phyloP scores from a whole-genome alignment of 2,888 invertebrate species.

The Altica lythri region DNA sequence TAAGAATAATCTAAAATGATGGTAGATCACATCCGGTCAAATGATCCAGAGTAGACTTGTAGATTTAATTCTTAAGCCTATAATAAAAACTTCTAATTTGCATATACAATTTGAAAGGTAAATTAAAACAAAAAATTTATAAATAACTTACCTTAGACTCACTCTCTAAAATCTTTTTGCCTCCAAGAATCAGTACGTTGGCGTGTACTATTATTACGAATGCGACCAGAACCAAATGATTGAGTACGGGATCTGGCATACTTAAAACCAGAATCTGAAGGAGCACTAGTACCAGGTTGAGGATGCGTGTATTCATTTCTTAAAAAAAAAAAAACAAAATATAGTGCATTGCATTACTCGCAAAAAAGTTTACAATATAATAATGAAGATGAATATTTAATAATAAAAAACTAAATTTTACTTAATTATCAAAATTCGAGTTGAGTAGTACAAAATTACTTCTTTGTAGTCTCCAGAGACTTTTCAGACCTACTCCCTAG shows the following conservation, averaged over 20 bases:
- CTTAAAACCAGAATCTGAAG: conserved; percentile 50
- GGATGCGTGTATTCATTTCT: conserved; percentile 44
- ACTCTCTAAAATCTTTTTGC: conserved; percentile 45
- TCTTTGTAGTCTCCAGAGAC: no score
- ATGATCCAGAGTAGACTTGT: conserved; percentile 8
- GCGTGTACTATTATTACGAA: conserved; percentile 43
- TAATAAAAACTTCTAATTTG: conserved; percentile 20
- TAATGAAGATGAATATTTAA: no score
- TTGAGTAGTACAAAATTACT: no score
- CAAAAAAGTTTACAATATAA: no score
- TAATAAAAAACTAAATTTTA: no score
- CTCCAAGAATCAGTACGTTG: conserved; percentile 52
- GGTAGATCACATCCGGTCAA: conserved; percentile 23
- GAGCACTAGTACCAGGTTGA: conserved; percentile 55
- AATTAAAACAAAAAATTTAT: neutral
- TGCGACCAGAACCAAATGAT: conserved; percentile 54
- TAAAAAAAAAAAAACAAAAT: no score
- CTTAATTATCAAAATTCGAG: no score
- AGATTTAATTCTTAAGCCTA: conserved; percentile 15
- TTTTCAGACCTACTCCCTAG: no score
- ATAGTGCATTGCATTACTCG: no score
- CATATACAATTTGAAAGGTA: no score
- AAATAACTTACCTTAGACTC: conserved; percentile 37
- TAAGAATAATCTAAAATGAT: conserved; percentile 21
- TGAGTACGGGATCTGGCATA: conserved; percentile 51